Conservation (phyloP, 2,888 invertebrate genomes). For the Timema podura region DNA sequence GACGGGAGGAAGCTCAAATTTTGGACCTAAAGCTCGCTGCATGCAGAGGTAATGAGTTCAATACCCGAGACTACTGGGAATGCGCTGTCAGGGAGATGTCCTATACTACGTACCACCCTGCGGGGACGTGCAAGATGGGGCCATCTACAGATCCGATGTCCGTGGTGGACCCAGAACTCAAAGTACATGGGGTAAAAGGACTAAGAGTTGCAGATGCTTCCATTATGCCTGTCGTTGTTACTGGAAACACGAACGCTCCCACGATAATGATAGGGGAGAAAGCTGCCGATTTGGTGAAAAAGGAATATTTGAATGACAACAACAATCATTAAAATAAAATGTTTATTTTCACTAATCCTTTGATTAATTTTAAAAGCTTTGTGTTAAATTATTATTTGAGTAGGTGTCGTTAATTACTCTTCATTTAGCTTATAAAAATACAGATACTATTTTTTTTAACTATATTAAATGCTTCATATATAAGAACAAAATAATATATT, state of each 20-base stretch:
- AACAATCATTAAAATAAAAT: too few relatives aligned
- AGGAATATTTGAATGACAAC: constrained; percentile 47
- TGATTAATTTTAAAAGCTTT: too few relatives aligned
- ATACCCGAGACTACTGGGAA: constrained; percentile 57
- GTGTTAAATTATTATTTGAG: too few relatives aligned
- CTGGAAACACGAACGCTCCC: constrained; percentile 87
- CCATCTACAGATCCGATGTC: constrained; percentile 69
- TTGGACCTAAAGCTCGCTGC: constrained; percentile 43
- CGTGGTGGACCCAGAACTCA: constrained; percentile 66
- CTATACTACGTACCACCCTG: constrained; percentile 65
- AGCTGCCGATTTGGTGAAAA: constrained; percentile 79
- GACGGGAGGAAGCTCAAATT: neutral
- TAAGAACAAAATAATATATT: too few relatives aligned
- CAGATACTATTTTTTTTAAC: too few relatives aligned
- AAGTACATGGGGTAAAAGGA: neutral
- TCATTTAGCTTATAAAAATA: too few relatives aligned
- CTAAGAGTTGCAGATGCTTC: constrained; percentile 49
- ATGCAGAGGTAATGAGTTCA: constrained; percentile 55
- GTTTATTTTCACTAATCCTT: too few relatives aligned
- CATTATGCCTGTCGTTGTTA: constrained; percentile 83
- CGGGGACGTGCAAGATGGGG: constrained; percentile 80
- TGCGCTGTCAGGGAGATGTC: constrained; percentile 67
- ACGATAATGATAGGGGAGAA: constrained; percentile 89
- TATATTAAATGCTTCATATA: too few relatives aligned
- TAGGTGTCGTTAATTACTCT: too few relatives aligned